Evolutionary conservation across 1,140 invertebrate genomes (phyloP).

Genomic region (Papilio polytes): DNA sequence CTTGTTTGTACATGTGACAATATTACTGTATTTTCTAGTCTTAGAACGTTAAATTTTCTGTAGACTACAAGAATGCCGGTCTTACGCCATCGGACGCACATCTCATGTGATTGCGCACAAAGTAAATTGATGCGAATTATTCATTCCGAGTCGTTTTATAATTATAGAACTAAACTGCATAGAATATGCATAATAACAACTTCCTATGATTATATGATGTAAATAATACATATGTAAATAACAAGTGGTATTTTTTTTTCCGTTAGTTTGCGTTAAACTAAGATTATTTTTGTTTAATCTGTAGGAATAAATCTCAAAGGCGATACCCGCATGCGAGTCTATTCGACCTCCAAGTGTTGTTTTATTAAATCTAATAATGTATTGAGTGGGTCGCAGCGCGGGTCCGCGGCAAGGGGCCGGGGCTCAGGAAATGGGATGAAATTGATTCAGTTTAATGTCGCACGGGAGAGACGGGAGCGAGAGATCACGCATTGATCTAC

Average conservation of each 20-base stretch:
- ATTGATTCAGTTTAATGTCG: slow-evolving; percentile 73
- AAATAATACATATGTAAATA: neutral
- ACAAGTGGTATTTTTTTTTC: neutral
- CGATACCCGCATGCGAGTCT: slow-evolving; percentile 48
- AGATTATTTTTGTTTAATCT: neutral
- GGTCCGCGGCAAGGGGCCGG: slow-evolving; percentile 58
- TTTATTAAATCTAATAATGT: slow-evolving; percentile 74
- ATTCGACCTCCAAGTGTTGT: slow-evolving; percentile 66
- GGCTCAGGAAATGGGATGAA: slow-evolving; percentile 78
- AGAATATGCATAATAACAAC: neutral
- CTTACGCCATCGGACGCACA: neutral
- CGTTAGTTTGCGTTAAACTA: neutral
- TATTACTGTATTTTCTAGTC: neutral
- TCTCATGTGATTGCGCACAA: neutral
- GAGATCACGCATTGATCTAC: slow-evolving; percentile 13
- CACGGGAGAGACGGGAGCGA: slow-evolving; percentile 50
- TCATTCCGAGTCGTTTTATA: neutral
- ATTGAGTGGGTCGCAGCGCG: slow-evolving; percentile 62
- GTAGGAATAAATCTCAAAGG: slow-evolving; percentile 19
- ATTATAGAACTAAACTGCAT: neutral
- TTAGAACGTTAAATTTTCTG: neutral
- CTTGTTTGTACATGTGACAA: neutral
- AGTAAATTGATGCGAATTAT: neutral
- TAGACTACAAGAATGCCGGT: neutral
- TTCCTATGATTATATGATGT: neutral